These are phyloP conservation scores for Callosobruchus maculatus DNA, from an alignment of 2,888 invertebrate species.

Conservation along the genomic window DNA sequence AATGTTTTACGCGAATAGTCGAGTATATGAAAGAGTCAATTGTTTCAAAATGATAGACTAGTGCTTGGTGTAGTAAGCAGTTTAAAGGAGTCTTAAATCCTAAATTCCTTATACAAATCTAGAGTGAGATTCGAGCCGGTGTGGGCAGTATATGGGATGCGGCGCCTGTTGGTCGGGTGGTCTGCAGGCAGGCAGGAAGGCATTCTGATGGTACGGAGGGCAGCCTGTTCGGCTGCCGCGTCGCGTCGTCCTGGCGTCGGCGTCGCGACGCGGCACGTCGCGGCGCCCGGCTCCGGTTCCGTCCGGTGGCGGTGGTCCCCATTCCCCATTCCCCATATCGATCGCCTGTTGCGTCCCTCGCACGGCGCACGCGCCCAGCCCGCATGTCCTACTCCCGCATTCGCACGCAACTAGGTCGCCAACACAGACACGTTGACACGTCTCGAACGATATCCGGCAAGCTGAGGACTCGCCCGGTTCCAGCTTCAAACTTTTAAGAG, in stretches of 20 bases:
- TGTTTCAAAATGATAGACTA: no score
- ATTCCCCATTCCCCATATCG: constrained; percentile 37
- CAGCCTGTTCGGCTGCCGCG: no score
- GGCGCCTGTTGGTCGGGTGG: neutral
- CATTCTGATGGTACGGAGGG: no score
- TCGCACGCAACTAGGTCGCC: constrained; percentile 14
- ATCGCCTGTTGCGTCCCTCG: constrained; percentile 43
- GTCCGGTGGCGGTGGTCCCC: constrained; percentile 5
- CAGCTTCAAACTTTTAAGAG: no score
- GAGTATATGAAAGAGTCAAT: no score
- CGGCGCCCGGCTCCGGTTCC: constrained; percentile 4
- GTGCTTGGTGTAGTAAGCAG: no score
- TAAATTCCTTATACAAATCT: no score
- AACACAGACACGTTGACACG: neutral
- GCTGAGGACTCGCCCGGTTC: no score
- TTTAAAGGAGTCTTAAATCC: no score
- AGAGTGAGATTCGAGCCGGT: no score
- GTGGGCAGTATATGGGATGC: neutral
- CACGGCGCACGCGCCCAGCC: constrained; percentile 31
- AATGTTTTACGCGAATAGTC: no score
- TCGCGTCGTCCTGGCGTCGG: neutral
- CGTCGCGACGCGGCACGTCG: neutral
- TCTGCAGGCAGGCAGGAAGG: no score
- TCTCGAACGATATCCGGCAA: neutral
- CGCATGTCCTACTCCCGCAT: constrained; percentile 39